These are phyloP conservation scores for Calidris pygmaea DNA, from an alignment of 2,113 vertebrate species.

Conservation along the genomic window DNA sequence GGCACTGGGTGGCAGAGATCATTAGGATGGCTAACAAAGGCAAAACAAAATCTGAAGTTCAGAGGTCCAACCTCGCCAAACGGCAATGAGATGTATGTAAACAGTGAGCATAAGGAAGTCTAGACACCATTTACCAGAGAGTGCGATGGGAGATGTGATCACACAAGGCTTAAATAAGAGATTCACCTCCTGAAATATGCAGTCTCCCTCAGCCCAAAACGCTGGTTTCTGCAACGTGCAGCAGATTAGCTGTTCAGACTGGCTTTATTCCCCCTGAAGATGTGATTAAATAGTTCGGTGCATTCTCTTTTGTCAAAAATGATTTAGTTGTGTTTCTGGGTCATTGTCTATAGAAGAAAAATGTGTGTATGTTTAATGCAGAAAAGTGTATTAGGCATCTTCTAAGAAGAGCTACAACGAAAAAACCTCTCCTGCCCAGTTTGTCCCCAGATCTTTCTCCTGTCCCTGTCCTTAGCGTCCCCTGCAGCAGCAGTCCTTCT, in stretches of 20 bases:
- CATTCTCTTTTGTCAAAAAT: slow-evolving; percentile 18
- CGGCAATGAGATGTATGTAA: background rate
- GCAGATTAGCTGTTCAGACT: background rate
- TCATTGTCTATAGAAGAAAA: slow-evolving; percentile 7
- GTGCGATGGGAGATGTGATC: background rate
- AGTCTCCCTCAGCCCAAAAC: background rate
- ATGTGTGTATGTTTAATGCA: background rate
- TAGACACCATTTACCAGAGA: background rate
- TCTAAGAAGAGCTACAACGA: background rate
- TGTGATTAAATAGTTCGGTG: slow-evolving; percentile 21
- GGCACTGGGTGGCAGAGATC: background rate
- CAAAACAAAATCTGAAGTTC: background rate
- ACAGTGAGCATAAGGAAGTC: background rate
- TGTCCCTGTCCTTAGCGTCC: background rate
- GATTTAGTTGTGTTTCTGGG: slow-evolving; percentile 36
- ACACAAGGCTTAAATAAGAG: background rate
- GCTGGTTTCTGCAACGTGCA: background rate
- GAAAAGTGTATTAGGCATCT: background rate
- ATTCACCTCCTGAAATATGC: background rate
- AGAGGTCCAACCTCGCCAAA: background rate
- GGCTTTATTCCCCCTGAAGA: slow-evolving; percentile 8
- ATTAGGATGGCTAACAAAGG: background rate
- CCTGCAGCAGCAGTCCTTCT: background rate
- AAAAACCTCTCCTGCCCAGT: background rate
- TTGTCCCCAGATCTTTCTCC: background rate